These are phyloP conservation scores for Ciconia stormi DNA, from an alignment of 2,113 vertebrate species.

Conservation along the genomic window DNA sequence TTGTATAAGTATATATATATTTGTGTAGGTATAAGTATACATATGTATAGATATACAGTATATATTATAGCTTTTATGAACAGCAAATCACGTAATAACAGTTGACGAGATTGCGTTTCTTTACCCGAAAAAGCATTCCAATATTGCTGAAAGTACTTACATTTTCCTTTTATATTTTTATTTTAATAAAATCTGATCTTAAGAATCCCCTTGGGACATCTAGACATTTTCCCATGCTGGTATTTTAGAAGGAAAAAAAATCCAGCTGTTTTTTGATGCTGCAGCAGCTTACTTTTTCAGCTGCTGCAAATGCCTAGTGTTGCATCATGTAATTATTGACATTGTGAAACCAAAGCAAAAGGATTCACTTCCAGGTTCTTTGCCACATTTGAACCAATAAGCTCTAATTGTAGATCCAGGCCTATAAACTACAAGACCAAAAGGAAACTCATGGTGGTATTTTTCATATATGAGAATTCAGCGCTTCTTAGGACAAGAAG, in stretches of 20 bases:
- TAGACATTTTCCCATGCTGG: background rate
- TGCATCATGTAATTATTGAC: background rate
- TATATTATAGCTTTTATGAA: background rate
- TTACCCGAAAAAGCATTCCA: background rate
- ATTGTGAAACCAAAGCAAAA: background rate
- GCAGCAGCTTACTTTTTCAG: background rate
- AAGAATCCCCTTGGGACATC: background rate
- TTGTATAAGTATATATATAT: background rate
- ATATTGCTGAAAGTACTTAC: background rate
- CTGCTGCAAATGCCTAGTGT: background rate
- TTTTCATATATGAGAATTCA: background rate
- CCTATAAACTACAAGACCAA: background rate
- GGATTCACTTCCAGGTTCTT: background rate
- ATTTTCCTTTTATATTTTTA: background rate
- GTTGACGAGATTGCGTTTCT: accelerated
- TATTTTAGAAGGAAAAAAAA: background rate
- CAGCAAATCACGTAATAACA: background rate
- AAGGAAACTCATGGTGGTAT: background rate
- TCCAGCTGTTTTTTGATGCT: background rate
- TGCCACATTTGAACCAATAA: background rate
- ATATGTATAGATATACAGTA: background rate
- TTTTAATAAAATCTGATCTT: background rate
- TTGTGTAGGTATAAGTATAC: background rate
- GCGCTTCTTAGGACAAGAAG: background rate
- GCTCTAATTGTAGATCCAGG: background rate